Percentiles rank a stretch among this genome's conserved stretches.
phyloP scores from a whole-genome alignment of 2,113 vertebrate genomes.

The Micronycteris hirsuta region DNA sequence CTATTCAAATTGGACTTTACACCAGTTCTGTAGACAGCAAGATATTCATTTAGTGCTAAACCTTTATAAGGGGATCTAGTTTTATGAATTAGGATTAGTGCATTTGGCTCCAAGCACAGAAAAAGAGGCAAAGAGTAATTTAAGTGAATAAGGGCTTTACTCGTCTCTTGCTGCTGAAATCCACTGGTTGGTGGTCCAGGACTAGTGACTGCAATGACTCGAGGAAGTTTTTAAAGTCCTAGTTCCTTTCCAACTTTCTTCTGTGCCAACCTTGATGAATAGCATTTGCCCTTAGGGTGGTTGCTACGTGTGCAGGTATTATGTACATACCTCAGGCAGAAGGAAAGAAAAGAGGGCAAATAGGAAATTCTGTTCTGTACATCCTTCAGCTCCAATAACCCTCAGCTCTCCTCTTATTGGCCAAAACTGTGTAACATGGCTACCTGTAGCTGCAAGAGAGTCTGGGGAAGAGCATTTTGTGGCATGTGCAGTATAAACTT shows the following conservation, averaged over 20 bases:
- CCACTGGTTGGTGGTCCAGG: neutral
- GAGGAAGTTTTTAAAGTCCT: neutral
- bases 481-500: neutral
- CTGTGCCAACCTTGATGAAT: neutral
- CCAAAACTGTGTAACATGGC: neutral
- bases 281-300: neutral
- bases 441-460: neutral
- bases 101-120: neutral
- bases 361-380: neutral
- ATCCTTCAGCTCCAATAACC: neutral
- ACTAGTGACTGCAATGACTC: neutral
- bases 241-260: neutral
- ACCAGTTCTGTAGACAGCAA: neutral
- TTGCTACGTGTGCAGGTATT: neutral
- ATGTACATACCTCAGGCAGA: neutral
- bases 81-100: neutral
- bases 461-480: neutral
- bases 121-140: neutral
- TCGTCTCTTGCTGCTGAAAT: neutral
- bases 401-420: neutral
- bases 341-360: neutral
- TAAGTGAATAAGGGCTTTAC: neutral
- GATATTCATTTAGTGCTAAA: neutral
- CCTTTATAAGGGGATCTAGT: neutral
- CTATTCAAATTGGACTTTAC: neutral